A percentile compares a stretch with the other conserved stretches of the same genome.
Evolutionary conservation across 2,113 vertebrate genomes (phyloP).

Genomic region (Pristiophorus japonicus): DNA sequence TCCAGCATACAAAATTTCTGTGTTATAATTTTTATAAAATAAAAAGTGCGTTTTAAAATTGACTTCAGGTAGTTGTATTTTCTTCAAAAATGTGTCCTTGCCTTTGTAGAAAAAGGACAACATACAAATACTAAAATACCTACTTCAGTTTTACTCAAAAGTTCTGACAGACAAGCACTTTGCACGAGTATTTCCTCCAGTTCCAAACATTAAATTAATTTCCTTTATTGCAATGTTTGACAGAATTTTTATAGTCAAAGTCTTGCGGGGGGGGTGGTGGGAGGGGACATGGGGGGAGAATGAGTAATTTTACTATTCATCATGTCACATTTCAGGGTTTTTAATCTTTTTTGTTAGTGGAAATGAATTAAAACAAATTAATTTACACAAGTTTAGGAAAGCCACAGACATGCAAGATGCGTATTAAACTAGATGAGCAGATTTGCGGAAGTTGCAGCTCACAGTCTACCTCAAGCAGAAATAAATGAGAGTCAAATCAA

Average conservation of each 20-base stretch:
- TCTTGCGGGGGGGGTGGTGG: too few relatives aligned
- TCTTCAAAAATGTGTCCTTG: neutral
- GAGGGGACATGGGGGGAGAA: neutral
- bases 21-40: neutral
- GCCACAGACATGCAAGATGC: neutral
- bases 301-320: neutral
- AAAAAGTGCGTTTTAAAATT: neutral
- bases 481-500: neutral
- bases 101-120: neutral
- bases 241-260: neutral
- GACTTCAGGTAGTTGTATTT: neutral
- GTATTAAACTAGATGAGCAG: too few relatives aligned
- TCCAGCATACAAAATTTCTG: neutral
- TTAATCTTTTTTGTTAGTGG: neutral
- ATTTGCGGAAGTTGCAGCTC: too few relatives aligned
- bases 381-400: too few relatives aligned
- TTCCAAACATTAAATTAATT: neutral
- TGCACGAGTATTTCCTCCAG: neutral
- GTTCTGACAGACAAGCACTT: neutral
- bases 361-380: neutral
- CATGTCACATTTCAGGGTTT: neutral
- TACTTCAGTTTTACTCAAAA: neutral
- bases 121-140: neutral
- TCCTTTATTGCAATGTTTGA: neutral
- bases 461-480: too few relatives aligned